Base-by-base conservation (phyloP, 2,113 vertebrate species). In the Micronycteris hirsuta region DNA sequence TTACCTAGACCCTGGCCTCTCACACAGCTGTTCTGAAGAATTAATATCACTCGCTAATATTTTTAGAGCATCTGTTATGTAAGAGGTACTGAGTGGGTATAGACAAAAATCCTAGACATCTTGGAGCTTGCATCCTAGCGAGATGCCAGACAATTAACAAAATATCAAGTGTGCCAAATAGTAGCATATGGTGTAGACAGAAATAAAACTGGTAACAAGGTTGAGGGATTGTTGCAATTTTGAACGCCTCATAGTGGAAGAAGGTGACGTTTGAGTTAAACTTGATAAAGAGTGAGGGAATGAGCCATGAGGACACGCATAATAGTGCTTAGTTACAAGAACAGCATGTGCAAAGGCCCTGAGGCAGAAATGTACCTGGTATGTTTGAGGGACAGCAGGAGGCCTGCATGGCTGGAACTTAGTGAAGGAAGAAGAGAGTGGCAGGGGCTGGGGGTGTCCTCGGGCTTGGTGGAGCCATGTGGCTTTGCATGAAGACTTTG, bases 311-410 rank as follows among this genome's bases (percentile, higher is more conserved):
- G 41, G 28, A 15, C 10, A 9, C 2, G 20, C 71, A 13, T 4
- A 5, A 9, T 5, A 16, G n/a, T 24, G 82, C 49, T 43, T 41
- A 58, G 49, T 12, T 65, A 7, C 17, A 54, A 70, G 33, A 36
- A 90, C 0, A 19, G 87, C 63, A 86, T 1, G 56, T 58, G 67
- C 54, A 63, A 68, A 89, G 71, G 47, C 24, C 88, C 84, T 52
- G 92, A 41, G 96, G 65, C 78, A 91, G 88, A 17, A 41, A 24
- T 13, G 71, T 61, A 14, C 47, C 33, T 56, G 68, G 17, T 63
- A 26, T 49, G n/a, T 43, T 49, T 6, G 17, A 24, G 54, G 6
- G n/a, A 26, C 36, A 61, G 52, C 17, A 52, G 78, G 36, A 94
- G 47, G 20, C 41, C 88, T 58, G 26, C 11, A 0, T 16, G 43